Conservation (phyloP, 2,113 vertebrate species). For the Monopterus albus region DNA sequence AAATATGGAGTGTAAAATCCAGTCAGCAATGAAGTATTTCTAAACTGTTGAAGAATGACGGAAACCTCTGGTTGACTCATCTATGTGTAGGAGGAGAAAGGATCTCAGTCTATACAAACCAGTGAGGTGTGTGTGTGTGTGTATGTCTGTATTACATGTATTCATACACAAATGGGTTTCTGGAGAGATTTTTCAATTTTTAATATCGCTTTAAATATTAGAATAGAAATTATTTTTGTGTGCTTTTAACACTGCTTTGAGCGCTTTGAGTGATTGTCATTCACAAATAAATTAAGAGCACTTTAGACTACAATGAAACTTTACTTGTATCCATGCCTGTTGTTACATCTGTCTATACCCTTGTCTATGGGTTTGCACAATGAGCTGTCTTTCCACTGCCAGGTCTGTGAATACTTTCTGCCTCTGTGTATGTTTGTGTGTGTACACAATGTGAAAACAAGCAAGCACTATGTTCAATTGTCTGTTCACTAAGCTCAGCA, state of each 20-base stretch:
- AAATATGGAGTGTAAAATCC: constrained; percentile 10
- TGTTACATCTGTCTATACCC: neutral
- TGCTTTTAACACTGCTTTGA: no score
- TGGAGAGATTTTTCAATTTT: constrained; percentile 1
- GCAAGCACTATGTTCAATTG: constrained; percentile 61
- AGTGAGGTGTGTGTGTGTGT: constrained; percentile 21
- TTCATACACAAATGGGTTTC: neutral
- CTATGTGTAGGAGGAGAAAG: constrained; percentile 50
- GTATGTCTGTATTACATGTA: neutral
- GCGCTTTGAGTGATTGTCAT: no score
- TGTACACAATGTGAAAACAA: constrained; percentile 56
- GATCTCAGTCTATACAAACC: constrained; percentile 4
- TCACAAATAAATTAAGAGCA: neutral
- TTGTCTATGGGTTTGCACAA: neutral
- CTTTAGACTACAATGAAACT: neutral
- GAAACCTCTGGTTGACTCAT: constrained; percentile 58
- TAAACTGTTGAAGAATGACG: constrained; percentile 33
- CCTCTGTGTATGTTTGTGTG: constrained; percentile 1
- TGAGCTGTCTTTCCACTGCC: neutral
- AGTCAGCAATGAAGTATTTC: constrained; percentile 43
- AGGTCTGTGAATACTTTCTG: neutral
- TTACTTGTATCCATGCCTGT: neutral
- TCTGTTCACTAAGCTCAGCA: constrained; percentile 63
- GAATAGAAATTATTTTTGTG: no score
- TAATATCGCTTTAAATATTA: no score